These are phyloP conservation scores for Tangara arthus DNA, from an alignment of 2,797 vertebrate genomes.

Conservation along the genomic window DNA sequence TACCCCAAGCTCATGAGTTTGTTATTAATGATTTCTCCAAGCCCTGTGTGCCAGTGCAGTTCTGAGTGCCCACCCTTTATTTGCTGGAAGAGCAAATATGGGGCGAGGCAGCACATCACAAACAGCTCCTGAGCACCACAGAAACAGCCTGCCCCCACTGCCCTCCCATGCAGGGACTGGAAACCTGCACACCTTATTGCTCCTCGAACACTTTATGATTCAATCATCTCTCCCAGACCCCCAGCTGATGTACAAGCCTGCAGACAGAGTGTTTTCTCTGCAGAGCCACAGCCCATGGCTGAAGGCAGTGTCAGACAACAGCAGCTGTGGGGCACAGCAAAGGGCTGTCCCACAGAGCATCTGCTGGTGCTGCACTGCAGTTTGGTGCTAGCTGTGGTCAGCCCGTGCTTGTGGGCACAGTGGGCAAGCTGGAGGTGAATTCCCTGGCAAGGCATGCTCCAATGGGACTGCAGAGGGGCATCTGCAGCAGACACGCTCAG, in stretches of 20 bases:
- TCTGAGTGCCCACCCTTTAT: neutral
- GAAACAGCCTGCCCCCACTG: neutral
- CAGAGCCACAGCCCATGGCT: neutral
- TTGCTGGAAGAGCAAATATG: fast-evolving
- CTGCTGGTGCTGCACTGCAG: neutral
- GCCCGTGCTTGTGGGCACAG: neutral
- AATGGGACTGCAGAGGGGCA: neutral
- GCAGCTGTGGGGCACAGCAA: neutral
- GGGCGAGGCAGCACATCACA: fast-evolving
- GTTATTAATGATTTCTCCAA: slow-evolving; percentile 12
- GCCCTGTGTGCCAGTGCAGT: fast-evolving
- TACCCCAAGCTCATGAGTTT: slow-evolving; percentile 5
- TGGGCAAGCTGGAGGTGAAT: neutral
- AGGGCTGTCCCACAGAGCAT: neutral
- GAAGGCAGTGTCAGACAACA: neutral
- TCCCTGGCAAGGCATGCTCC: neutral
- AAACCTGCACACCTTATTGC: neutral
- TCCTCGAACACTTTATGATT: neutral
- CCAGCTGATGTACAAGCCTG: neutral
- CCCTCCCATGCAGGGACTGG: neutral
- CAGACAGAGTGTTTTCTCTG: neutral
- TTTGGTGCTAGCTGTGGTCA: neutral
- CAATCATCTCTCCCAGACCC: neutral
- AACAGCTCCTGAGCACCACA: neutral
- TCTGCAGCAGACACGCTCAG: slow-evolving; percentile 5